Evolutionary conservation across 2,797 vertebrate species (phyloP).

Genomic region (Sciurus vulgaris): DNA sequence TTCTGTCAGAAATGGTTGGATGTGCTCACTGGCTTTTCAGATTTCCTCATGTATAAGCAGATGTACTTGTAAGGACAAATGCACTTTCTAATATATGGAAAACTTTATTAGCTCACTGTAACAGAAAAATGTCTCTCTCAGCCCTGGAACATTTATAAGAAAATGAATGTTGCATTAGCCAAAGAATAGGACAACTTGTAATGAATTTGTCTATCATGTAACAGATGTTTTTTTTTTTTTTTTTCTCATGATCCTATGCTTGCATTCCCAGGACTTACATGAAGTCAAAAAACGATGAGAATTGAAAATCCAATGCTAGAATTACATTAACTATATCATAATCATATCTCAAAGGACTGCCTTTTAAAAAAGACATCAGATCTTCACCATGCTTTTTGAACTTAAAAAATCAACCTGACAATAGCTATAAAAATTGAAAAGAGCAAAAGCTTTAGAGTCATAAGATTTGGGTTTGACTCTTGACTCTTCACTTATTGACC

Average conservation of each 20-base stretch:
- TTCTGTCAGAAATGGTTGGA: slow-evolving; percentile 69
- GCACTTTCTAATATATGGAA: slow-evolving; percentile 50
- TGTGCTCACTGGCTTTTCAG: slow-evolving; percentile 66
- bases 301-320: slow-evolving; percentile 7
- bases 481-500: not conserved
- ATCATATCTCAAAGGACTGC: slow-evolving; percentile 10
- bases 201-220: not conserved
- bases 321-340: slow-evolving; percentile 25
- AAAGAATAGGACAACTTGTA: not conserved
- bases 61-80: slow-evolving; percentile 64
- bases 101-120: slow-evolving; percentile 58
- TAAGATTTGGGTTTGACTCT: not conserved
- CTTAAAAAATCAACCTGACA: slow-evolving; percentile 39
- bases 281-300: not conserved
- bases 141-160: not conserved
- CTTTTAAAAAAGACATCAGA: not conserved
- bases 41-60: slow-evolving; percentile 68
- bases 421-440: slow-evolving; percentile 54
- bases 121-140: slow-evolving; percentile 28
- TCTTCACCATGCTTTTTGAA: not conserved
- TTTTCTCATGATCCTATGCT: not conserved
- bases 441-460: not conserved
- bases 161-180: slow-evolving; percentile 22
- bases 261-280: not conserved
- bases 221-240: slow-evolving; percentile 5